phyloP scores from a whole-genome alignment of 2,888 invertebrate genomes.

The Acanthosepion lycidas region DNA sequence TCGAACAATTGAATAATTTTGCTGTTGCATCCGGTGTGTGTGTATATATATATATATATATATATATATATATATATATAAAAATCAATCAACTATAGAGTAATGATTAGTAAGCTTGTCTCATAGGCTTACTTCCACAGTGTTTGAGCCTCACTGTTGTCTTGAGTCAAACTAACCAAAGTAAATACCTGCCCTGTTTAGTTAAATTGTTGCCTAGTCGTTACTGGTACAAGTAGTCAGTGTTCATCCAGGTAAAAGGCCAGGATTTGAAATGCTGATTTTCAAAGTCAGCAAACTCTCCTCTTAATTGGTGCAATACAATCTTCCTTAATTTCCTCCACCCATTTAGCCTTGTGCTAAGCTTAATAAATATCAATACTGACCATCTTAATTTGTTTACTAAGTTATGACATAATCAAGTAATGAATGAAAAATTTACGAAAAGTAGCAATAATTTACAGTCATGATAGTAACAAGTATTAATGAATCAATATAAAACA shows the following conservation, averaged over 20 bases:
- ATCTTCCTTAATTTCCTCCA: too few species aligned
- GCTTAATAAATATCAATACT: not conserved
- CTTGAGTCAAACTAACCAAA: too few species aligned
- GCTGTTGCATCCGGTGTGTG: too few species aligned
- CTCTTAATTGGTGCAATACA: not conserved
- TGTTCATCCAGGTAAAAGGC: not conserved
- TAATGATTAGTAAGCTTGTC: too few species aligned
- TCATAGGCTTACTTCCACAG: too few species aligned
- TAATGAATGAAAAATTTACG: not conserved
- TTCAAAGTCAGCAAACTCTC: not conserved
- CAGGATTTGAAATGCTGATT: not conserved
- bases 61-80: too few species aligned
- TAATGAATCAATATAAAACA: not conserved
- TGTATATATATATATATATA: too few species aligned
- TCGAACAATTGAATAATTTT: too few species aligned
- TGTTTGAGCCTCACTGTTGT: too few species aligned
- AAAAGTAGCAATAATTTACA: not conserved
- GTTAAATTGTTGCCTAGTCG: too few species aligned
- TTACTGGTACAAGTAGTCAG: not conserved
- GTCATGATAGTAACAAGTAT: not conserved
- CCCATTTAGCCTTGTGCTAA: not conserved
- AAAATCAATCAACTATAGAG: too few species aligned
- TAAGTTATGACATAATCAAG: not conserved
- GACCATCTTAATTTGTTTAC: slow-evolving; percentile 15
- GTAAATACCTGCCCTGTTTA: too few species aligned